Evolutionary conservation across 37 sponge, comb jelly and placozoan genomes (phyloP), one percentile per base, ranked within the genome.

Genomic region (Oscarella lobularis): DNA sequence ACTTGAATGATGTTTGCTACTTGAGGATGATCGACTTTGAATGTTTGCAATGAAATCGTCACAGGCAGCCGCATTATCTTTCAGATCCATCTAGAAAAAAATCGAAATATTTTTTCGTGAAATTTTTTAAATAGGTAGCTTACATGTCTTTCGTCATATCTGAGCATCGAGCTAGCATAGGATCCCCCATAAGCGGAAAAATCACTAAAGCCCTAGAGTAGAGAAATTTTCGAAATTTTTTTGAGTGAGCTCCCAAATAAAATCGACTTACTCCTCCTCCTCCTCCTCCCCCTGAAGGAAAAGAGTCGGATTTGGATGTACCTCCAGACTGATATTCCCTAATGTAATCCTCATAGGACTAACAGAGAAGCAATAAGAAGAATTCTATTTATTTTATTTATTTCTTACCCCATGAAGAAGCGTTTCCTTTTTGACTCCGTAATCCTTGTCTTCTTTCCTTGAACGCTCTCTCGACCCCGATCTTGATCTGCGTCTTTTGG

Each of bases 341-440:
- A 20, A 90, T 41, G 80, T 90, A 90, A 75, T 90, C 91, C 0
- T 75, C 87, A 78, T 86, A 86, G 0, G 84, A 79, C 60, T 72
- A 39, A 2, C 27, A 2, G 3, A 2, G 41, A 3, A 67, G 31
- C 27, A 2, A 2, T 38, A 3, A 55, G 3, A 5, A 27, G 29
- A 76, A 76, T n/a, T 4, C 33, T 4, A 4, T 36, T 5, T 35
- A n/a, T 74, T 31, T n/a, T 68, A 34, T 34, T 31, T 68, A 14
- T 34, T 3, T 39, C 77, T 70, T 35, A 79, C 80, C 41, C 87
- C 91, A 75, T 90, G 80, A 2, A 90, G 74, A 0, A 87, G 74
- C 6, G 83, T 83, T 37, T 87, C 85, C 71, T 83, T 86, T 9
- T 79, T 75, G 0, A 90, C 84, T 35, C 90, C 90, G 70, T 72